Evolutionary conservation across 2,113 vertebrate genomes (phyloP), one percentile per base, ranked within the genome.

Genomic region (Anser cygnoides): DNA sequence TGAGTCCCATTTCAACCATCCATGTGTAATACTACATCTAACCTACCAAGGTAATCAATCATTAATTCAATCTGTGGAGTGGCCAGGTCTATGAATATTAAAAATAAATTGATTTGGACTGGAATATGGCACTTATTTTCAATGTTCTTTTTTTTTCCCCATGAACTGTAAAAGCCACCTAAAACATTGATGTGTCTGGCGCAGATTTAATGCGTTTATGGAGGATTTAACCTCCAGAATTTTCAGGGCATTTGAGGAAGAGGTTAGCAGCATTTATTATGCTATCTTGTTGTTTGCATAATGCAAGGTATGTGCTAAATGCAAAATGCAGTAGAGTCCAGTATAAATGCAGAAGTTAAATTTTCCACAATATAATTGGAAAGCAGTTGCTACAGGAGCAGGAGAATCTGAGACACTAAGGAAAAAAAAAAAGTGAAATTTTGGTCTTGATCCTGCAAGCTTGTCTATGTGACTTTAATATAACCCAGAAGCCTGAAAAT

Each of bases 401-500:
- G 52, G 4, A 61, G 18, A 75, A 75, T 74, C 39, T 94, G 72
- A 92, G 33, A 25, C 35, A 13, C 9, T 50, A 37, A 65, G n/a
- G 46, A 10, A 9, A 21, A 49, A 46, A 73, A 87, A 67, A 75
- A 63, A n/a, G 18, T 6, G 35, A 77, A 35, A 76, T 57, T 83
- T 39, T 46, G n/a, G 26, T 75, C 35, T 83, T 88, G 28, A 55
- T 83, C 25, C 37, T 88, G 25, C 61, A 84, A 4, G 25, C 29
- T 65, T 81, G 18, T 72, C 21, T 94, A 0, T 57, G 10, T 77
- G 31, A 5, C 0, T 52, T 44, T 86, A 86, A 43, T 84, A 52
- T 61, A 81, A 59, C 72, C 54, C 84, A 22, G 37, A 66, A 54
- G 33, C 62, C 85, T 94, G 74, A 90, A 94, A 92, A 59, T 86